These are phyloP conservation scores for Polyodon spathula DNA, from an alignment of 2,113 vertebrate species.

Conservation along the genomic window DNA sequence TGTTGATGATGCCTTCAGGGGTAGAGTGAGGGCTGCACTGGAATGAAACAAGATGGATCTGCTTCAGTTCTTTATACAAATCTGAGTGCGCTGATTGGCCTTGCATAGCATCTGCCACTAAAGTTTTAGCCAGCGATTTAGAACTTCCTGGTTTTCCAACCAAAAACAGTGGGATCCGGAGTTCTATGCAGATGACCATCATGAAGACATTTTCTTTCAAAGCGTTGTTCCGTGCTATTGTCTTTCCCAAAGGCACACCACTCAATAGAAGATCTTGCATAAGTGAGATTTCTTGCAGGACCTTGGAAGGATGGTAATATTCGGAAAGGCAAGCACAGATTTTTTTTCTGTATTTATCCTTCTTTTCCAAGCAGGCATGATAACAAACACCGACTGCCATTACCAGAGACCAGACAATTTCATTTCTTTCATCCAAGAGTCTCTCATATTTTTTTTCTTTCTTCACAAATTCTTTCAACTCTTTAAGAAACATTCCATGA, in stretches of 20 bases:
- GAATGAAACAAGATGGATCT: constrained; percentile 88
- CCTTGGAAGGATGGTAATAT: constrained; percentile 40
- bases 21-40: constrained; percentile 97
- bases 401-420: constrained; percentile 73
- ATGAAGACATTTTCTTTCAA: constrained; percentile 95
- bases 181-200: constrained; percentile 92
- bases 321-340: constrained; percentile 54
- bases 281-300: constrained; percentile 68
- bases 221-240: constrained; percentile 82
- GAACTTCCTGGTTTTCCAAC: constrained; percentile 96
- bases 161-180: constrained; percentile 87
- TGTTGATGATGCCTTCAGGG: constrained; percentile 89
- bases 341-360: constrained; percentile 55
- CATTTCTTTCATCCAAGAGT: constrained; percentile 20
- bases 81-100: constrained; percentile 76
- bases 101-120: constrained; percentile 92
- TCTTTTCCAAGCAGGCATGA: constrained; percentile 77
- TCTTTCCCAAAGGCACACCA: constrained; percentile 63
- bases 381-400: constrained; percentile 83
- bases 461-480: constrained; percentile 44
- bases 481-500: constrained; percentile 45
- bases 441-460: not conserved
- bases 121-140: constrained; percentile 91
- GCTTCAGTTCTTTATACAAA: constrained; percentile 78
- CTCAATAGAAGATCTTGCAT: constrained; percentile 78